Evolutionary conservation across 2,113 vertebrate genomes (phyloP).

Genomic region (Ageneiosus marmoratus): DNA sequence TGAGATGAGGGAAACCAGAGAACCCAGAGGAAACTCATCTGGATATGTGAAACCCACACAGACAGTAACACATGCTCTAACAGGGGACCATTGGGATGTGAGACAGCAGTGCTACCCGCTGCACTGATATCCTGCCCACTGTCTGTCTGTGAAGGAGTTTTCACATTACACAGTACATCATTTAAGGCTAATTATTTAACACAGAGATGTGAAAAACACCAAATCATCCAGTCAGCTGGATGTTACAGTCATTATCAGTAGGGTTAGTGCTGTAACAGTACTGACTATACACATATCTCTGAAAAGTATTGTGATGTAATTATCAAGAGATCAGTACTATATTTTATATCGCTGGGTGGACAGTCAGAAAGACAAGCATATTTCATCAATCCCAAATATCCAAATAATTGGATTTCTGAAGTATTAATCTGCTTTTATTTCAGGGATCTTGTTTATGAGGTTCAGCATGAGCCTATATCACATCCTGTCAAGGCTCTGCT

Average conservation of each 20-base stretch:
- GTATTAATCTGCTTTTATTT: not conserved
- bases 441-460: constrained; percentile 80
- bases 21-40: not conserved
- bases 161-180: not conserved
- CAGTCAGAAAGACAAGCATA: not conserved
- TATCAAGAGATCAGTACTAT: not conserved
- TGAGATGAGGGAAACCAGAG: no score
- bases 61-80: not conserved
- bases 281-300: not conserved
- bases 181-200: not conserved
- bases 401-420: not conserved
- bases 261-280: not conserved
- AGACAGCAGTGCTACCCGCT: not conserved
- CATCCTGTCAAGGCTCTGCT: constrained; percentile 72
- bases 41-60: not conserved
- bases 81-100: not conserved
- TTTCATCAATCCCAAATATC: not conserved
- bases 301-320: not conserved
- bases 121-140: not conserved
- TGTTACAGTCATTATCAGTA: not conserved
- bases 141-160: not conserved
- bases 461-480: constrained; percentile 66
- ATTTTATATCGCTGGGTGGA: not conserved
- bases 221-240: not conserved
- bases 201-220: not conserved